These are phyloP conservation scores for Perccottus glenii DNA, from an alignment of 2,113 vertebrate genomes.

Conservation along the genomic window DNA sequence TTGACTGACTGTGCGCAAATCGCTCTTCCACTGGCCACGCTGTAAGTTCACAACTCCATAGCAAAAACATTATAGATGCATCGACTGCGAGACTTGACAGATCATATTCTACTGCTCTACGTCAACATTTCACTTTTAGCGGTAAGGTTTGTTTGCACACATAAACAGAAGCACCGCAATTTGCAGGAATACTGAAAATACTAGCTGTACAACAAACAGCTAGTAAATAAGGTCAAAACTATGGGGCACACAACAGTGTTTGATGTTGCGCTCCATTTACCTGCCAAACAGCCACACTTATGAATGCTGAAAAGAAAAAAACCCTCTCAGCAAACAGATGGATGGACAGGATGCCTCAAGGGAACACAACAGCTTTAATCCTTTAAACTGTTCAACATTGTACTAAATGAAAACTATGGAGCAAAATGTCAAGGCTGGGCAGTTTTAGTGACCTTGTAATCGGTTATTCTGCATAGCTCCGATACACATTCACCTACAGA, in stretches of 20 bases:
- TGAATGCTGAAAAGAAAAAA: conserved; percentile 49
- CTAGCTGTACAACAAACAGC: conserved; percentile 26
- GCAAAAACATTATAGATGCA: conserved; percentile 40
- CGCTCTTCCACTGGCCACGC: conserved; percentile 50
- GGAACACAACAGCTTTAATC: conserved; percentile 69
- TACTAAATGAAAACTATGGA: conserved; percentile 67
- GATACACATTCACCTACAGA: conserved; percentile 44
- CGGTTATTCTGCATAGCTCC: conserved; percentile 55
- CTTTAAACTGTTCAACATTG: conserved; percentile 74
- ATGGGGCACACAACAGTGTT: conserved; percentile 60
- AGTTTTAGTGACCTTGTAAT: conserved; percentile 71
- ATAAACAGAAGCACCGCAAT: too few species aligned
- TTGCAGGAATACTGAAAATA: background rate
- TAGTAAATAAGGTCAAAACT: conserved; percentile 64
- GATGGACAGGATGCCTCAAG: conserved; percentile 57
- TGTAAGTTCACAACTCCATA: conserved; percentile 47
- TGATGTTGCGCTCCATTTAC: conserved; percentile 67
- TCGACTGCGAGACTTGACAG: conserved; percentile 47
- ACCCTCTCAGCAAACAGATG: conserved; percentile 21
- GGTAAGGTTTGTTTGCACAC: background rate
- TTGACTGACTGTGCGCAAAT: conserved; percentile 70
- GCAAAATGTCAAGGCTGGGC: conserved; percentile 67
- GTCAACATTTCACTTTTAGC: conserved; percentile 1
- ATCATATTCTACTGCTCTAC: conserved; percentile 19
- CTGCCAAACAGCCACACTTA: conserved; percentile 54